Evolutionary conservation across 2,797 vertebrate species (phyloP), one percentile per base, ranked within the genome.

Genomic region (Megalops cyprinoides): DNA sequence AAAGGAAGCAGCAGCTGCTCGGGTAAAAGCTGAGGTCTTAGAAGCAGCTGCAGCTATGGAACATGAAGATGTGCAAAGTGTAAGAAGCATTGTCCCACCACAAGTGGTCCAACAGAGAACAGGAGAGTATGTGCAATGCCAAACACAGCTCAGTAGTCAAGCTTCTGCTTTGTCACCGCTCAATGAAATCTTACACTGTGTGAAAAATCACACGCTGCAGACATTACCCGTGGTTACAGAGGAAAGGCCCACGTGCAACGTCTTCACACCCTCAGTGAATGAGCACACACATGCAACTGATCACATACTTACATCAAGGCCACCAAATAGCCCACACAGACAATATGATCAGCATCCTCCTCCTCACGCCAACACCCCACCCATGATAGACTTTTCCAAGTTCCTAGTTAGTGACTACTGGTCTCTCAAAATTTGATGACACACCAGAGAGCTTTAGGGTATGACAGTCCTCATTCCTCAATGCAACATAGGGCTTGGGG

Each of bases 361-460:
- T 12, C 28, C 14, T 3, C 25, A n/a, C n/a, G n/a, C n/a, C n/a
- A n/a, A n/a, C n/a, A n/a, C n/a, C n/a, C n/a, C n/a, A n/a, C n/a
- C n/a, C 34, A 56, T 77, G 20, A 37, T 31, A 34, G 31, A 77
- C 25, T 77, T 77, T 55, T 75, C 28, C 20, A 77, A 55, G 48
- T 56, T 34, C 31, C 28, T 56, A n/a, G 51, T 42, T 77, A 55
- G 53, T 58, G 14, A 58, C 49, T 56, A 58, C 75, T 15, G 75
- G 75, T 0, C 75, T 58, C 15, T 25, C 18, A 9, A 77, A 56
- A 23, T 77, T 42, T 58, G 75, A 77, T 42, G 51, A 77, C 25
- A 18, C 25, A 14, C 20, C 75, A 34, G 75, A 77, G 31, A 58
- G 44, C 48, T 77, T 31, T 18, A 37, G 74, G n/a, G n/a, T n/a